Base-by-base conservation (phyloP, 2,113 vertebrate genomes). In the Gymnarchus niloticus region DNA sequence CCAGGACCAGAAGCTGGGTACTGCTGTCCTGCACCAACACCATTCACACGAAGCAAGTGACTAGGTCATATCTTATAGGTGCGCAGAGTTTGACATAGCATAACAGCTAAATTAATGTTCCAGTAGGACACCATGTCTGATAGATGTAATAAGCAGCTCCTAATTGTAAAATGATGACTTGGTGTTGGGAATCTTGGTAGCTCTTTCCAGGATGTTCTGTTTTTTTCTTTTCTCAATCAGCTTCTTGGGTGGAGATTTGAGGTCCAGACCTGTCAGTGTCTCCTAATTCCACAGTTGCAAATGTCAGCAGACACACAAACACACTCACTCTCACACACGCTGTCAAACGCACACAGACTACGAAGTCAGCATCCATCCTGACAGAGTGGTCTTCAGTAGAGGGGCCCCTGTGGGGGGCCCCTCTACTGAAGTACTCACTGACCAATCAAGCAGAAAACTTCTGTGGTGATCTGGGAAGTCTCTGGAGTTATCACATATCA, bases 351-450 rank as follows among this genome's bases (percentile, higher is more conserved):
- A 77, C 61, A 83, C 21, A 2, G 19, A 19, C 41, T 41, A 33
- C 23, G 6, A n/a, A 46, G 46, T 28, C 28, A 84, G 73, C 76
- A 81, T 14, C n/a, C 25, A 23, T 23, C 51, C 23, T 56, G 12
- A 48, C 51, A 46, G 23, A n/a, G n/a, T n/a, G n/a, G 23, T 6
- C 28, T n/a, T 3, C 19, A 3, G 23, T n/a, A 81, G 6, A 56
- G 81, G 52, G 14, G 4, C 25, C 61, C 19, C n/a, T n/a, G n/a
- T n/a, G n/a, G 9, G 23, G 9, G 28, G 44, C 46, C 85, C 80
- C 41, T 69, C 54, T 83, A 7, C 19, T 49, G 46, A 73, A 86
- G 81, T 56, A 61, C 57, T 86, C 56, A 73, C 69, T 25, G 28
- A 81, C 33, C 56, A 84, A n/a, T 81, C 44, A 81, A 3, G 46